These are phyloP conservation scores for Phasianus colchicus DNA, from an alignment of 2,113 vertebrate species.

Conservation along the genomic window DNA sequence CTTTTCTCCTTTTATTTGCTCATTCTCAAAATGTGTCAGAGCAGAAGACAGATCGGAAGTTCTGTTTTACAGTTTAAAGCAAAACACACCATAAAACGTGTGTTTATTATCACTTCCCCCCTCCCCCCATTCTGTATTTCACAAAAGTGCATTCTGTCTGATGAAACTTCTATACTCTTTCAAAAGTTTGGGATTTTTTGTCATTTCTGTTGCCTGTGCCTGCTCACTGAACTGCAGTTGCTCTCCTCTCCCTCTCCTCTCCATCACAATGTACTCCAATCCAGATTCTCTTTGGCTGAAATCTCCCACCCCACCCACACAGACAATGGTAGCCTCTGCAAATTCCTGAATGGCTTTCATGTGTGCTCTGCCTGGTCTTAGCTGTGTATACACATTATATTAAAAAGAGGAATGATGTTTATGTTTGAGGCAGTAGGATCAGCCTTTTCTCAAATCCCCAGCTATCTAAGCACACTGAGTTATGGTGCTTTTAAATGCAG, in stretches of 20 bases:
- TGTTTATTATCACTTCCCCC: neutral
- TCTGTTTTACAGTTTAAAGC: constrained; percentile 3
- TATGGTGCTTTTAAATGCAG: neutral
- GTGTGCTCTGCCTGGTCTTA: neutral
- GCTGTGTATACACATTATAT: neutral
- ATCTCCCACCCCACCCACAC: neutral
- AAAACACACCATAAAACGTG: neutral
- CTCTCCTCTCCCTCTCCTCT: neutral
- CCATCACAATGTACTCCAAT: neutral
- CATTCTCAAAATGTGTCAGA: neutral
- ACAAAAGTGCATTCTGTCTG: neutral
- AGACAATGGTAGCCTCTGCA: neutral
- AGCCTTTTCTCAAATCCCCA: neutral
- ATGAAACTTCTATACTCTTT: neutral
- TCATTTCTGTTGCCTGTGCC: neutral
- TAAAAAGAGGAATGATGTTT: neutral
- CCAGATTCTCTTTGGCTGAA: neutral
- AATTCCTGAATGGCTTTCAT: constrained; percentile 1
- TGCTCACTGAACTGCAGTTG: neutral
- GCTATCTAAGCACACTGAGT: neutral
- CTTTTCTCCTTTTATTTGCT: constrained; percentile 28
- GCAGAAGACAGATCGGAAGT: neutral
- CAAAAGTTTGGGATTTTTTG: neutral
- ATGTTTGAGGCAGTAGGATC: neutral
- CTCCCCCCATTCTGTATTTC: neutral